These are phyloP conservation scores for Heliangelus exortis DNA, from an alignment of 2,797 vertebrate genomes.

Conservation along the genomic window DNA sequence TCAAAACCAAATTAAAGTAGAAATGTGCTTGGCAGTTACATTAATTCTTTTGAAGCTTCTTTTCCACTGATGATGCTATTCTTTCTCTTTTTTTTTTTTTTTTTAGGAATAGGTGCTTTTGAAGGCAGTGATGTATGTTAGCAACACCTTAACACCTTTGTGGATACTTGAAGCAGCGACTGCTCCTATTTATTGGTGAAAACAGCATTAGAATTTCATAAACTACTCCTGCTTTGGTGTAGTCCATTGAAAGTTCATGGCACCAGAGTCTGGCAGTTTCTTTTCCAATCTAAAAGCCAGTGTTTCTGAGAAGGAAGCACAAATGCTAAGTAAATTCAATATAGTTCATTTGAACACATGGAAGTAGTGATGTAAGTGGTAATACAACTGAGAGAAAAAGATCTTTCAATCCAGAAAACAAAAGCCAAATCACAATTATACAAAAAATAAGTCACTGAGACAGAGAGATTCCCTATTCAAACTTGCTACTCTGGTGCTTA, in stretches of 20 bases:
- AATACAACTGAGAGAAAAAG: background rate
- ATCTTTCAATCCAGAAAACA: background rate
- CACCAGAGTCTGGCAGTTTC: background rate
- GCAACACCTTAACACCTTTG: background rate
- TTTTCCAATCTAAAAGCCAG: background rate
- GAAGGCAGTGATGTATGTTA: background rate
- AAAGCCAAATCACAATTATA: background rate
- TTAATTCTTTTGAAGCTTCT: background rate
- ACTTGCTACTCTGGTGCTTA: background rate
- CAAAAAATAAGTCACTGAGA: accelerated
- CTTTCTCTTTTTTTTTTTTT: background rate
- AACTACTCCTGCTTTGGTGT: background rate
- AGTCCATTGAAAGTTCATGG: background rate
- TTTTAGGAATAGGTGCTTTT: background rate
- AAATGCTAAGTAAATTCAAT: background rate
- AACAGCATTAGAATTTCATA: background rate
- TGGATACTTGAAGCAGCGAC: background rate
- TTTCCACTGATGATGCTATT: background rate
- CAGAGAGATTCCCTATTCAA: background rate
- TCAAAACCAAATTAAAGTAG: background rate
- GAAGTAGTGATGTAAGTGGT: background rate
- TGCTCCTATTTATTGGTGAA: background rate
- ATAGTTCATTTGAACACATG: background rate
- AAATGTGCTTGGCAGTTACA: background rate
- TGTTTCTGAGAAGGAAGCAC: background rate